Evolutionary conservation across 2,797 vertebrate genomes (phyloP).

Genomic region (Sebastes matsubarae): DNA sequence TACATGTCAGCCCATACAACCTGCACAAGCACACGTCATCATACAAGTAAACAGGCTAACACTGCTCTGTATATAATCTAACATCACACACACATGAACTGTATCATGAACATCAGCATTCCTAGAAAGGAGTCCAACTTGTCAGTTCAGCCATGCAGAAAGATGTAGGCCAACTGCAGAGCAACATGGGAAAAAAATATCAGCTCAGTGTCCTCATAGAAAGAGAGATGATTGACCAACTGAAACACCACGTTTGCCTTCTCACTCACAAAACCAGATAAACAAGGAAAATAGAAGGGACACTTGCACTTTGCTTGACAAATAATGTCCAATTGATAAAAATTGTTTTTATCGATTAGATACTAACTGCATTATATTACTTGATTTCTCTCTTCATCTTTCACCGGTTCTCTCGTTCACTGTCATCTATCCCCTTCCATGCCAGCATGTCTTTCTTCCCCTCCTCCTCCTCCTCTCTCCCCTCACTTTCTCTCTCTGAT

Average conservation of each 20-base stretch:
- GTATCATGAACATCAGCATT: slow-evolving; percentile 60
- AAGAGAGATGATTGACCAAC: slow-evolving; percentile 56
- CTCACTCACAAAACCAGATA: slow-evolving; percentile 14
- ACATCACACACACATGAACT: slow-evolving; percentile 6
- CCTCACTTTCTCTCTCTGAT: slow-evolving; percentile 43
- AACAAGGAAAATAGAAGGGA: slow-evolving; percentile 1
- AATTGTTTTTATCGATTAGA: background rate
- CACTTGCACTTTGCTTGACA: background rate
- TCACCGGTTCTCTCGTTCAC: background rate
- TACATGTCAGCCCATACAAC: background rate
- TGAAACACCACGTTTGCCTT: slow-evolving; percentile 11
- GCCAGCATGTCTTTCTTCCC: slow-evolving; percentile 17
- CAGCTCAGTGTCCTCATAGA: slow-evolving; percentile 51
- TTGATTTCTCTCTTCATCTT: slow-evolving; percentile 7
- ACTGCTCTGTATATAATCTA: slow-evolving; percentile 1
- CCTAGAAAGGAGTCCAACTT: slow-evolving; percentile 63
- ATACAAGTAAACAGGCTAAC: background rate
- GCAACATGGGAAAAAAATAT: slow-evolving; percentile 67
- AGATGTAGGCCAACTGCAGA: slow-evolving; percentile 79
- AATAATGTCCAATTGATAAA: background rate
- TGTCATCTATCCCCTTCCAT: slow-evolving; percentile 5
- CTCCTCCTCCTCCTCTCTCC: slow-evolving; percentile 8
- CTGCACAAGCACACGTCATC: background rate
- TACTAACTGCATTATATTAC: background rate
- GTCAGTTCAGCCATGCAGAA: slow-evolving; percentile 75